Evolutionary conservation across 2,888 invertebrate genomes (phyloP).

Genomic region (Acronicta psi): DNA sequence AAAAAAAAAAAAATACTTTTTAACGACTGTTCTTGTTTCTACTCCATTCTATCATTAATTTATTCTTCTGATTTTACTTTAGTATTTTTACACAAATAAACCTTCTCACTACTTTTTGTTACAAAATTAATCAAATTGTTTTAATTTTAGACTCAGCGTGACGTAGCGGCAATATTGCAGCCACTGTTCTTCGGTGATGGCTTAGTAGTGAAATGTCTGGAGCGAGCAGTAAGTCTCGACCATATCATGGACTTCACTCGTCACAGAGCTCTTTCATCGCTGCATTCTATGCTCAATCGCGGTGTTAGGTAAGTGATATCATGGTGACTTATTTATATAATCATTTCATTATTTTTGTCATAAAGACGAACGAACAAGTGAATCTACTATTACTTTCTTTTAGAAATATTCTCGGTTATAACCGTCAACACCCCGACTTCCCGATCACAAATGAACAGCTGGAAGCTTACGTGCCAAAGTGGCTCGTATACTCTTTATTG

Average conservation of each 20-base stretch:
- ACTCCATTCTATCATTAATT: background rate
- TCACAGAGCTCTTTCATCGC: conserved; percentile 97
- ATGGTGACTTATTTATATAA: too few species aligned
- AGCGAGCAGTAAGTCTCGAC: conserved; percentile 97
- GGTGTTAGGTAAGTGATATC: conserved; percentile 90
- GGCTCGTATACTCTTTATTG: conserved; percentile 96
- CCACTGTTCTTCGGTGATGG: conserved; percentile 97
- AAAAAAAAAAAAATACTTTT: too few species aligned
- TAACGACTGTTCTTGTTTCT: too few species aligned
- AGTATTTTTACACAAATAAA: too few species aligned
- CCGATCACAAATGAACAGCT: conserved; percentile 97
- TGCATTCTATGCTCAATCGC: conserved; percentile 99
- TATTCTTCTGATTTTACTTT: too few species aligned
- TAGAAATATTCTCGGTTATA: conserved; percentile 97
- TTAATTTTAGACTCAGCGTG: conserved; percentile 92
- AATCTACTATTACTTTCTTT: conserved; percentile 14
- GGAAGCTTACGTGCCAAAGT: conserved; percentile 97
- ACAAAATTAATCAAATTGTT: background rate
- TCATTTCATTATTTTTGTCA: too few species aligned
- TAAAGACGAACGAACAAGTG: too few species aligned
- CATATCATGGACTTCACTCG: conserved; percentile 99
- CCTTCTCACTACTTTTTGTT: too few species aligned
- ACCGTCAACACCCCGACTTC: conserved; percentile 97
- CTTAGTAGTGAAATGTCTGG: conserved; percentile 96
- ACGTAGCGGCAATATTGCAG: conserved; percentile 95